phyloP scores from a whole-genome alignment of 2,888 invertebrate genomes.

The Cataglyphis cursor region DNA sequence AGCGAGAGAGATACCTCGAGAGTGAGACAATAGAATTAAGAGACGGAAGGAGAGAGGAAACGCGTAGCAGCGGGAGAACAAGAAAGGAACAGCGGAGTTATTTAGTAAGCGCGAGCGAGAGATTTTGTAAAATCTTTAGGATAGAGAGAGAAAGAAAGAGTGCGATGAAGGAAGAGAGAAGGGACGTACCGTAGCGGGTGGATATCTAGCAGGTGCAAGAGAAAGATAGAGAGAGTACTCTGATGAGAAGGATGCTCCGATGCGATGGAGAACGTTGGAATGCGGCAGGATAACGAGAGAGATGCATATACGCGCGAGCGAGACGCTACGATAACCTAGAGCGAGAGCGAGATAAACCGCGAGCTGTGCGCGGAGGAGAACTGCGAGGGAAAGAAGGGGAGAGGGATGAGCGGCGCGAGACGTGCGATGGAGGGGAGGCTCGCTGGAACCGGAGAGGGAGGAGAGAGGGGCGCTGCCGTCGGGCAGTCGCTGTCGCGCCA shows the following conservation, averaged over 20 bases:
- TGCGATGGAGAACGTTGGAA: slow-evolving; percentile 32
- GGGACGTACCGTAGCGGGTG: slow-evolving; percentile 27
- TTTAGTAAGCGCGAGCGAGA: slow-evolving; percentile 22
- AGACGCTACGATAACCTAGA: slow-evolving; percentile 25
- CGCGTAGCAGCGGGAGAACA: slow-evolving; percentile 9
- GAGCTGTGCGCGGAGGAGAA: slow-evolving; percentile 17
- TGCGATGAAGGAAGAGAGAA: slow-evolving; percentile 36
- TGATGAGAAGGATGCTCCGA: background rate
- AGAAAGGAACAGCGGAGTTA: slow-evolving; percentile 16
- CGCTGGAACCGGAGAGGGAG: slow-evolving; percentile 87
- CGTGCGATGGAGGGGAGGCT: slow-evolving; percentile 44
- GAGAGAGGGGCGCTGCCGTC: slow-evolving; percentile 87
- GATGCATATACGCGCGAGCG: slow-evolving; percentile 30
- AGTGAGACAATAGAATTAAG: background rate
- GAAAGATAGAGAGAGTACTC: slow-evolving; percentile 46
- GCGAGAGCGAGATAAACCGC: slow-evolving; percentile 64
- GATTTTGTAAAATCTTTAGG: background rate
- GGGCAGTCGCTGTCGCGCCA: slow-evolving; percentile 90
- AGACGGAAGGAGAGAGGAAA: slow-evolving; percentile 21
- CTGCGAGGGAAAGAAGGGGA: background rate
- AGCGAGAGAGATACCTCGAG: slow-evolving; percentile 45
- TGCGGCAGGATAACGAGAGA: slow-evolving; percentile 18
- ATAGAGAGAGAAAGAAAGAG: slow-evolving; percentile 9
- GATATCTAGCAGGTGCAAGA: slow-evolving; percentile 10
- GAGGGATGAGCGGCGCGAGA: slow-evolving; percentile 66